Conservation (phyloP, 2,113 vertebrate species). For the Alethe castanea region DNA sequence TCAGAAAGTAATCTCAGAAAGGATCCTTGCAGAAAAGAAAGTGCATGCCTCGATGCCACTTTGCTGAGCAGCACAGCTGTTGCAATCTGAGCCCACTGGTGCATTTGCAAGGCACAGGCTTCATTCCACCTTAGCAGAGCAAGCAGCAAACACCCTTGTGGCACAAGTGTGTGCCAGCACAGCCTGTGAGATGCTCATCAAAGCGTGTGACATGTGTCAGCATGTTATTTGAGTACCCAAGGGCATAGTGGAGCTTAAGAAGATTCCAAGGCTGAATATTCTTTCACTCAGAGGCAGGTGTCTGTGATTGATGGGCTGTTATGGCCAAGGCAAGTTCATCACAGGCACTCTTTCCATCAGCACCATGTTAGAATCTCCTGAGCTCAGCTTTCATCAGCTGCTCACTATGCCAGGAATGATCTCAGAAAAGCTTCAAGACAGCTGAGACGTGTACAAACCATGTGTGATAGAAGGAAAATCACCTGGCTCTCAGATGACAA, state of each 20-base stretch:
- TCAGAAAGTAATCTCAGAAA: background rate
- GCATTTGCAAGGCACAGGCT: background rate
- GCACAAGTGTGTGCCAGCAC: background rate
- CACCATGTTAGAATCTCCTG: background rate
- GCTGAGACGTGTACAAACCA: background rate
- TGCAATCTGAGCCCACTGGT: background rate
- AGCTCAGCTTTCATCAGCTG: slow-evolving; percentile 48
- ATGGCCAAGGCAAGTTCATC: background rate
- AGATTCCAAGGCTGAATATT: slow-evolving; percentile 31
- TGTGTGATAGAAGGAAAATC: background rate
- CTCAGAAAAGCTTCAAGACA: background rate
- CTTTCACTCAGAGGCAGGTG: slow-evolving; percentile 25
- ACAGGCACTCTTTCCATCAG: background rate
- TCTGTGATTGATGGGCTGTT: slow-evolving; percentile 17
- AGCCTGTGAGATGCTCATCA: background rate
- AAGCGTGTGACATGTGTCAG: background rate
- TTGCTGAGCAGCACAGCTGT: slow-evolving; percentile 4
- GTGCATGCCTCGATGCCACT: background rate
- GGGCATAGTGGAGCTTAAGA: background rate
- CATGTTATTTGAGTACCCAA: background rate
- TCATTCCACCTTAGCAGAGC: background rate
- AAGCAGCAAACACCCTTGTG: background rate
- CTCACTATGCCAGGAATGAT: background rate
- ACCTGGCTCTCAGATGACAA: background rate
- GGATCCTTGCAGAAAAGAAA: background rate